Evolutionary conservation across 2,888 invertebrate species (phyloP).

Genomic region (Euplagia quadripunctaria): DNA sequence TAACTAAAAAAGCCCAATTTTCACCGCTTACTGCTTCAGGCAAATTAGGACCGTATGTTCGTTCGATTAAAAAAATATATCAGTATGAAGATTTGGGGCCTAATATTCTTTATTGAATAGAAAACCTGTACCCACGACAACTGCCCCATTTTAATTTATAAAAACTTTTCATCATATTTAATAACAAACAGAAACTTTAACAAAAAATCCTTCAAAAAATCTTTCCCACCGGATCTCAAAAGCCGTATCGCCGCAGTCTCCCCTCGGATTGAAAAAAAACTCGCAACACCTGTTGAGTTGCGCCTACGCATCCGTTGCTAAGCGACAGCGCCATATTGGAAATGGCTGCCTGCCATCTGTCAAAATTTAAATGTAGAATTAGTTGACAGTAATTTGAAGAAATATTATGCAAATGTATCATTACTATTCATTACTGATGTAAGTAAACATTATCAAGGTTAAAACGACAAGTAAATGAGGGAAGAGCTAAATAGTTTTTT

Average conservation of each 20-base stretch:
- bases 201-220: slow-evolving; percentile 56
- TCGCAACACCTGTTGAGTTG: slow-evolving; percentile 76
- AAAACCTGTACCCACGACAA: slow-evolving; percentile 11
- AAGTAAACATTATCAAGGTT: neutral
- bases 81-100: neutral
- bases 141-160: slow-evolving; percentile 26
- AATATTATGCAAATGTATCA: neutral
- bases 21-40: neutral
- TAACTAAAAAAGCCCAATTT: neutral
- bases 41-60: neutral
- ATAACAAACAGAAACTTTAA: slow-evolving; percentile 37
- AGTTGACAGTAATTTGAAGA: slow-evolving; percentile 46
- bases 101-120: neutral
- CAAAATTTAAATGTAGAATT: slow-evolving; percentile 77
- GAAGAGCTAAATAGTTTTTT: neutral
- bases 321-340: slow-evolving; percentile 72
- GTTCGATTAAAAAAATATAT: neutral
- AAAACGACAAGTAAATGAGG: neutral
- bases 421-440: neutral
- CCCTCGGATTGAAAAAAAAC: slow-evolving; percentile 59
- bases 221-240: slow-evolving; percentile 74
- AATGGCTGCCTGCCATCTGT: slow-evolving; percentile 80
- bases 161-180: slow-evolving; percentile 35
- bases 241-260: slow-evolving; percentile 72
- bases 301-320: slow-evolving; percentile 79